Conservation (phyloP, 2,888 invertebrate genomes). For the Pseudeuparius sepicola region DNA sequence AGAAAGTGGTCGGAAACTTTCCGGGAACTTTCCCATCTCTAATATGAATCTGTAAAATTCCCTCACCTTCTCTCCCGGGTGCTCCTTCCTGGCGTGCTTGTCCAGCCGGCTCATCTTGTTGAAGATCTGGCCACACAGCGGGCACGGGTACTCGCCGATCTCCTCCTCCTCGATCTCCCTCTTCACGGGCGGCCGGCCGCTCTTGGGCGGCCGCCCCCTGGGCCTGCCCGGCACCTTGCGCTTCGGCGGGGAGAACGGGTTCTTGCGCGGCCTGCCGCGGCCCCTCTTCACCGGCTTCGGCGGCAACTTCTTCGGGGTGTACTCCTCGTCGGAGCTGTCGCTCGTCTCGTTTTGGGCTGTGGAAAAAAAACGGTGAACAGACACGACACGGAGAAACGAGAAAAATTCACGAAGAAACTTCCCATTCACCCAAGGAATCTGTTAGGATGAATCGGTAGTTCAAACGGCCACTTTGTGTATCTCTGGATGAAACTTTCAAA, state of each 20-base stretch:
- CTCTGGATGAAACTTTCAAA: no score
- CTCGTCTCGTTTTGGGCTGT: no score
- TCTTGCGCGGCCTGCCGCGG: conserved; percentile 34
- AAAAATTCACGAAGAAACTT: no score
- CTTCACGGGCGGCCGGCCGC: conserved; percentile 24
- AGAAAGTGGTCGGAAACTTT: no score
- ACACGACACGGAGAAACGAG: no score
- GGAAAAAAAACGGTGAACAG: no score
- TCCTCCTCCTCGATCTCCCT: conserved; percentile 29
- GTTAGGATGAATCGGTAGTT: no score
- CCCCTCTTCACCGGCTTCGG: conserved; percentile 23
- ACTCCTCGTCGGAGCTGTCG: conserved; percentile 35
- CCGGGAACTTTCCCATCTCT: no score
- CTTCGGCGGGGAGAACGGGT: conserved; percentile 24
- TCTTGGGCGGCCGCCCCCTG: conserved; percentile 27
- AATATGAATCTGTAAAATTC: no score
- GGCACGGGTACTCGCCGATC: conserved; percentile 31
- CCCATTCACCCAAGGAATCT: no score
- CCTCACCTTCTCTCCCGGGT: conserved; percentile 29
- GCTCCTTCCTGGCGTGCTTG: conserved; percentile 30
- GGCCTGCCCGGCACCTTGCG: conserved; percentile 19
- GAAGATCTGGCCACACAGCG: conserved; percentile 27
- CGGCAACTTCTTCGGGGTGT: conserved; percentile 30
- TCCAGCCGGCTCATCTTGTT: conserved; percentile 30
- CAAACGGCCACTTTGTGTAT: no score